Evolutionary conservation across 2,113 vertebrate species (phyloP), one percentile per base, ranked within the genome.

Genomic region (Perognathus longimembris): DNA sequence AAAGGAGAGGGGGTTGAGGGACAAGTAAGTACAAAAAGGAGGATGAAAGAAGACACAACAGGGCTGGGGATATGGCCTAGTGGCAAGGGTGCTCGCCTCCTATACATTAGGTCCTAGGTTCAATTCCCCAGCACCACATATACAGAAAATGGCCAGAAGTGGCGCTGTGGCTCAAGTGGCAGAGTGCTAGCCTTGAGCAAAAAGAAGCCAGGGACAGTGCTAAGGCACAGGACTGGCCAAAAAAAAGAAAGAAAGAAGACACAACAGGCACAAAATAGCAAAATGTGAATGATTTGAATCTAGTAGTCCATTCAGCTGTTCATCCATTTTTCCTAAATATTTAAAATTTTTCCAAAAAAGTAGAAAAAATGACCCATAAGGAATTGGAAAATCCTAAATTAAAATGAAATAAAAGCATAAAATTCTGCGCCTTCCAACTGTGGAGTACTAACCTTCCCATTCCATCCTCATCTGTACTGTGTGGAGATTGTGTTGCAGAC

Each of bases 401-500:
- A 71, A 89, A 64, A 71, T 88, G 63, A 88, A 84, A 90, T 84
- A 50, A 85, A 79, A 77, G 45, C 30, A 38, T n/a, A 40, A 90
- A 87, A 32, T 42, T 80, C 17, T 59, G 21, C 7, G 38, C 78
- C 26, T 78, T 64, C 40, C 85, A 78, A 85, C 42, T 85, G 80
- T 66, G 21, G 15, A 18, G 8, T 85, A 7, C 61, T 54, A 59
- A 66, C 1, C n/a, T 50, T 4, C 24, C 7, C 17, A 36, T 14
- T 24, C n/a, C 54, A 11, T 50, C 40, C 18, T 45, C 83, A 45
- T 75, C 30, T 63, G 69, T 22, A 66, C 26, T 59, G 45, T 59
- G 21, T 50, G 42, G 5, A 75, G 40, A 73, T n/a, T 38, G 22
- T 26, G 12, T 34, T 64, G 54, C 11, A 30, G 61, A 45, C 30